Evolutionary conservation across 2,888 invertebrate species (phyloP).

Genomic region (Eristalis tenax): DNA sequence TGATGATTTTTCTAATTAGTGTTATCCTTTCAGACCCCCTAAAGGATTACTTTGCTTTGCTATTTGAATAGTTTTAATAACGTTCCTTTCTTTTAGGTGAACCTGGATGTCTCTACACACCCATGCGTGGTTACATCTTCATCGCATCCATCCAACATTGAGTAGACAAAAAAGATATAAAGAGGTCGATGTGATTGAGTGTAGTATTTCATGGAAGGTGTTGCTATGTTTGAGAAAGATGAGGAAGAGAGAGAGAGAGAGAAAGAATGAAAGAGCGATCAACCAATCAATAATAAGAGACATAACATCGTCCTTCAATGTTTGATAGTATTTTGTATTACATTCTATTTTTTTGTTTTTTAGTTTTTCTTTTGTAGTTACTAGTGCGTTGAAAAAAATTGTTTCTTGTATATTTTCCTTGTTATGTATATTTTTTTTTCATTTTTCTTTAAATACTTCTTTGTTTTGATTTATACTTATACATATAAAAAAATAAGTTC

Average conservation of each 20-base stretch:
- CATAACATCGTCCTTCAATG: constrained; percentile 29
- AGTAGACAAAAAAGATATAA: constrained; percentile 2
- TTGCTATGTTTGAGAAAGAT: constrained; percentile 41
- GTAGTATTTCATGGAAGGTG: constrained; percentile 50
- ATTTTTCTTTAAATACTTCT: constrained; percentile 41
- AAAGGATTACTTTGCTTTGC: not conserved
- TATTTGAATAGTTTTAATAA: constrained; percentile 66
- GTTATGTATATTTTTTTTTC: constrained; percentile 34
- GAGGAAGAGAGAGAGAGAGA: constrained; percentile 14
- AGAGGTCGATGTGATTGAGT: constrained; percentile 25
- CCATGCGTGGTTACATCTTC: constrained; percentile 8
- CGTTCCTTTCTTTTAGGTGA: constrained; percentile 72
- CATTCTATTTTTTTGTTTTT: constrained; percentile 40
- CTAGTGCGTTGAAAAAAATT: constrained; percentile 53
- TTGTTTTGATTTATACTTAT: constrained; percentile 31
- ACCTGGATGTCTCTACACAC: constrained; percentile 71
- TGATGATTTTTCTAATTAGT: not conserved
- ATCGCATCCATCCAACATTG: constrained; percentile 11
- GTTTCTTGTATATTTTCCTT: constrained; percentile 61
- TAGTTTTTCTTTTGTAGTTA: constrained; percentile 63
- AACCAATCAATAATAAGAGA: constrained; percentile 23
- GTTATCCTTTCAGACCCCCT: not conserved
- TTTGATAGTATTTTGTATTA: constrained; percentile 55
- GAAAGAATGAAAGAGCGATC: constrained; percentile 18
- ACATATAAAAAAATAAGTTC: constrained; percentile 39